phyloP scores from a whole-genome alignment of 2,797 vertebrate genomes.

The Ctenosaura bakeri region DNA sequence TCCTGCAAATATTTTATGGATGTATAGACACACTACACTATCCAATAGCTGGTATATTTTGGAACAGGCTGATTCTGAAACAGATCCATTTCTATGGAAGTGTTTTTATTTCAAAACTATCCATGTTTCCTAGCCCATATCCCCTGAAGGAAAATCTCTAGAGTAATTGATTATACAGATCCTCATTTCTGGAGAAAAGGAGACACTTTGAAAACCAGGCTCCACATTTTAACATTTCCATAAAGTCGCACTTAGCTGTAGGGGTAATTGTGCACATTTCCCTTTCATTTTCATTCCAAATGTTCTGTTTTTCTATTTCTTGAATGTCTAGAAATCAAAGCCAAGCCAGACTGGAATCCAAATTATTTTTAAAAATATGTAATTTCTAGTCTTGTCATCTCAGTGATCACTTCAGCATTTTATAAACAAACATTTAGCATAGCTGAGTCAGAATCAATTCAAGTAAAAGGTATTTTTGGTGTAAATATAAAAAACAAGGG shows the following conservation, averaged over 20 bases:
- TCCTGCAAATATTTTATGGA: conserved; percentile 42
- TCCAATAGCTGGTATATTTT: conserved; percentile 33
- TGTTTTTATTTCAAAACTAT: conserved; percentile 55
- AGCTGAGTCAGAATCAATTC: conserved; percentile 41
- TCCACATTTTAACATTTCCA: conserved; percentile 62
- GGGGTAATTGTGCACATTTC: conserved; percentile 47
- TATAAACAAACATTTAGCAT: neutral
- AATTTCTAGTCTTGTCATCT: conserved; percentile 38
- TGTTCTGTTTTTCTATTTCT: conserved; percentile 67
- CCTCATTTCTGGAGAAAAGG: conserved; percentile 54
- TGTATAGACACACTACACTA: conserved; percentile 31
- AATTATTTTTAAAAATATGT: conserved; percentile 38
- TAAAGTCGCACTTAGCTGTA: conserved; percentile 55
- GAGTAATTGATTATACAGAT: conserved; percentile 66
- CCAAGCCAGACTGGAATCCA: conserved; percentile 53
- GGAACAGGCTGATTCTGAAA: conserved; percentile 59
- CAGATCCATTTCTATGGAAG: conserved; percentile 47
- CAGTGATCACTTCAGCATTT: conserved; percentile 21
- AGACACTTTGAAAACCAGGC: conserved; percentile 57
- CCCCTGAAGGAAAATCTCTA: conserved; percentile 58
- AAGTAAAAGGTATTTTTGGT: neutral
- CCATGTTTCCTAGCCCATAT: conserved; percentile 54
- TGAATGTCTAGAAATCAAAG: conserved; percentile 61
- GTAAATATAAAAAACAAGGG: conserved; percentile 20
- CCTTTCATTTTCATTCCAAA: conserved; percentile 55